Base-by-base conservation (phyloP, 2,797 vertebrate genomes). In the Amblyraja radiata region DNA sequence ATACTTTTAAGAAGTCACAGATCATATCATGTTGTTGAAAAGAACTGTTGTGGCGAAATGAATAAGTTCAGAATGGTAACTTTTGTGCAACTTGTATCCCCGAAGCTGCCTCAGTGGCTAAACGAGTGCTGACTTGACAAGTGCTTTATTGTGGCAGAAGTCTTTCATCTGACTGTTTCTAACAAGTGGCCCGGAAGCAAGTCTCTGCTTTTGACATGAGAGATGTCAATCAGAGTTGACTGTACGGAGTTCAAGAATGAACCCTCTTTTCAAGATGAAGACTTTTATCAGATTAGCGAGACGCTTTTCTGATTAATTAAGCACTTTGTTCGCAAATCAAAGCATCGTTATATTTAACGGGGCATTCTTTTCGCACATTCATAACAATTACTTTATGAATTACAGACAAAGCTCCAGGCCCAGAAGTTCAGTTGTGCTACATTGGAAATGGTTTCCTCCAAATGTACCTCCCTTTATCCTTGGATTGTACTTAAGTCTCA, bases 71-170 rank as follows among this genome's bases (percentile, higher is more conserved):
- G 54, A 74, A 39, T 91, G 39, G 36, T 54, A n/a, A 92, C 36
- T 91, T 88, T 63, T 88, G 84, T 88, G 84, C 36, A 63, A 88
- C n/a, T 88, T 88, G 61, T 88, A 68, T 32, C 25, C 81, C 14
- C 36, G 54, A 23, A 58, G 68, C 71, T 76, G 90, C 6, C n/a
- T 25, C 73, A 92, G 61, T 88, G 84, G 63, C 65, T 65, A 58
- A n/a, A 25, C 6, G 28, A 76, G 90, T 93, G 58, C 79, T 58
- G 71, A 90, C 90, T 79, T 93, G 93, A n/a, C 32, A 94, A 94
- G 25, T 11, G 0, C 61, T 68, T 93, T 58, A 93, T 58, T 79
- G 93, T 79, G 93, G 94, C 46, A 94, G 18, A 93, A 93, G 63
- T 71, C 93, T 94, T 94, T 71, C 90, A 92, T 92, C 90, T 46